Conservation (phyloP, 2,888 invertebrate species). For the Dromius quadrimaculatus region DNA sequence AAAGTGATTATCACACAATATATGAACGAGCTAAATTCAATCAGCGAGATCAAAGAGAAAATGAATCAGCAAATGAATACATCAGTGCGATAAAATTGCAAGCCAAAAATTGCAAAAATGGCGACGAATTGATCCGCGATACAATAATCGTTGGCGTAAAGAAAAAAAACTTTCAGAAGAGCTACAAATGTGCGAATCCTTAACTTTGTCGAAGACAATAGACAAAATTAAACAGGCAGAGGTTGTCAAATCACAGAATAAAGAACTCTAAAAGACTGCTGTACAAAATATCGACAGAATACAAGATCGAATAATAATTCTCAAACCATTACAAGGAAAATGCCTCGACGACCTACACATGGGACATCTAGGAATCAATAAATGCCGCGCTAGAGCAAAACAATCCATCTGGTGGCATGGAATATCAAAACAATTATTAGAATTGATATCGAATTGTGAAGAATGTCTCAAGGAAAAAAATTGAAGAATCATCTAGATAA, state of each 20-base stretch:
- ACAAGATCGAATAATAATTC: background rate
- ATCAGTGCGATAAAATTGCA: background rate
- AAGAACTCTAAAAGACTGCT: background rate
- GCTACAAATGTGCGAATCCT: too few species aligned
- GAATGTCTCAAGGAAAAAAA: background rate
- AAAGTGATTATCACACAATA: background rate
- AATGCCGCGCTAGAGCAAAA: constrained; percentile 14
- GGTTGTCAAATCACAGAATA: background rate
- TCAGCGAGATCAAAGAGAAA: too few species aligned
- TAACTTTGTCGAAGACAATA: too few species aligned
- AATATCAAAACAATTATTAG: constrained; percentile 4
- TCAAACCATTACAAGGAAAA: background rate
- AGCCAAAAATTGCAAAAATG: background rate
- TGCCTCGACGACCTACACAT: constrained; percentile 2
- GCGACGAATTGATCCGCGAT: background rate
- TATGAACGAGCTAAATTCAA: background rate
- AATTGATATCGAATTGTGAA: background rate
- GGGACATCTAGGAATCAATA: constrained; percentile 16
- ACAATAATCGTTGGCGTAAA: background rate
- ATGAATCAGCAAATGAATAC: background rate
- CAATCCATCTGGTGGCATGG: constrained; percentile 20
- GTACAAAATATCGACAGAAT: background rate
- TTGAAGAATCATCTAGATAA: too few species aligned
- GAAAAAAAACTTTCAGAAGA: background rate
- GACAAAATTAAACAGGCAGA: background rate